A percentile compares a stretch with the other conserved stretches of the same genome.
These are phyloP conservation scores for Leucoraja ocellata DNA, from an alignment of 2,797 vertebrate genomes.

Conservation along the genomic window DNA sequence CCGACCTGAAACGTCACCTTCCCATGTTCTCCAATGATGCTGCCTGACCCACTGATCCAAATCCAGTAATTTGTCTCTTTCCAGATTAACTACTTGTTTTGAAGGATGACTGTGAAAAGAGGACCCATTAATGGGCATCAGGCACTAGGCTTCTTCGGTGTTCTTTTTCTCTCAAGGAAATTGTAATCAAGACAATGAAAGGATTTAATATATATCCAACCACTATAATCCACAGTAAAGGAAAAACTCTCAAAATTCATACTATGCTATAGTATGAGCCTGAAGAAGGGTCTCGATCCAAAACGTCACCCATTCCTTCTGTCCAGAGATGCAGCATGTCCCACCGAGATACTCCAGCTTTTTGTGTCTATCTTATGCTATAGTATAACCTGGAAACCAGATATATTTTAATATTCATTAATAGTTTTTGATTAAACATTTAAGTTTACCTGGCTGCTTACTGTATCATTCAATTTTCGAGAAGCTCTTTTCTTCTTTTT, in stretches of 20 bases:
- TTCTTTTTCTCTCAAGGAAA: background rate
- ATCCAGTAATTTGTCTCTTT: no score
- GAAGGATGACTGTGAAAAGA: background rate
- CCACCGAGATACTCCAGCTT: no score
- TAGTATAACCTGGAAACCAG: background rate
- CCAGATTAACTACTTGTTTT: no score
- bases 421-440: background rate
- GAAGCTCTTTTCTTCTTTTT: constrained; percentile 50
- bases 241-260: background rate
- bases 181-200: background rate
- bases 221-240: background rate
- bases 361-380: background rate
- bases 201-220: background rate
- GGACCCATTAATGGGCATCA: background rate
- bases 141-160: background rate
- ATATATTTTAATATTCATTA: background rate
- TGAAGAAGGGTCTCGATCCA: no score
- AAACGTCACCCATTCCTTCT: no score
- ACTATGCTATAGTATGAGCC: background rate
- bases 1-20: no score
- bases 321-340: no score
- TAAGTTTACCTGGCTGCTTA: constrained; percentile 66
- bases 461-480: constrained; percentile 50
- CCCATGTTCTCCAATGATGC: no score
- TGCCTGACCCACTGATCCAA: no score